Evolutionary conservation across 1,140 invertebrate species (phyloP), one percentile per base, ranked within the genome.

Genomic region (Ceratoteleas bidentatus): DNA sequence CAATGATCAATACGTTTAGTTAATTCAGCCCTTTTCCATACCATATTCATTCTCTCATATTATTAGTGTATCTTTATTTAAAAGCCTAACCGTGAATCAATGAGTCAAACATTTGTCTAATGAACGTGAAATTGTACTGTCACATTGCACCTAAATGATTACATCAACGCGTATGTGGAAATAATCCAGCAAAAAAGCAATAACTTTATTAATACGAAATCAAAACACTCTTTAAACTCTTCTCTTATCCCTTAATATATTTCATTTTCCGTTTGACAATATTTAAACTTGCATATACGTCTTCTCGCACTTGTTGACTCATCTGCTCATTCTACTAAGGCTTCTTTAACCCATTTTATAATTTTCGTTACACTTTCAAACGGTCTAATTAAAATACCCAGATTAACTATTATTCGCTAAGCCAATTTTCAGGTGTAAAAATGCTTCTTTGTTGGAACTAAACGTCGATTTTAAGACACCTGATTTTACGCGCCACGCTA

Each of bases 291-390:
- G 72, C 45, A 72, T 78, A 60, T 79, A 79, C 9, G 76, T 54
- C 76, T 79, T 79, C 76, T 61, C 34, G 56, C 50, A 61, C 49
- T 79, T 72, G 76, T 73, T 73, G 61, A 53, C 61, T 79, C 68
- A 53, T 52, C 50, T 58, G 24, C 43, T 32, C 9, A 64, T 43
- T 52, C 32, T 79, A 24, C 24, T 24, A 79, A 45, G 76, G 76
- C 24, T 79, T 79, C 76, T 45, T 56, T 73, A 68, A 73, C 68
- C 76, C 13, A 72, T 79, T 79, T 79, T 66, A 54, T 57, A 57
- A 64, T 62, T 68, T 68, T 64, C 58, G 40, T 52, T 43, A 62
- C 49, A 56, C 56, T 68, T 76, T 64, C 40, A 50, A 57, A 32
- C 47, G 32, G 7, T 40, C 15, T 50, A 58, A 69, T 69, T 69